phyloP scores from a whole-genome alignment of 2,113 vertebrate species.

The Rhinichthys klamathensis region DNA sequence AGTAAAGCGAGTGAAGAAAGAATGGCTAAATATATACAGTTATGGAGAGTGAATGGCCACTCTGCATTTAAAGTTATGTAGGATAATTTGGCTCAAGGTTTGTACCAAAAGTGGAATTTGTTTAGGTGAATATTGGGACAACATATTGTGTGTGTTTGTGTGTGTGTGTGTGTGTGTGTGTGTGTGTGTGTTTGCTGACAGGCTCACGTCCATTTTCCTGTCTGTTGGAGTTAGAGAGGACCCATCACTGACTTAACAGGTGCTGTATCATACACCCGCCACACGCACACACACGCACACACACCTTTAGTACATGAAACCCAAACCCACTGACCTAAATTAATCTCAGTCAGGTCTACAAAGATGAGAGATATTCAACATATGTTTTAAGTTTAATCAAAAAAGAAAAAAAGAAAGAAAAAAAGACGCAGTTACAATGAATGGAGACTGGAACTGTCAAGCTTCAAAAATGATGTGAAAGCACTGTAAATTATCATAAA shows the following conservation, averaged over 20 bases:
- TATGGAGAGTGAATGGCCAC: slow-evolving; percentile 3
- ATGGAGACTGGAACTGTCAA: not conserved
- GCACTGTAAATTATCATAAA: slow-evolving; percentile 9
- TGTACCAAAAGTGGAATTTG: not conserved
- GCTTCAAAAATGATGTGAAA: not conserved
- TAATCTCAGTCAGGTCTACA: slow-evolving; percentile 64
- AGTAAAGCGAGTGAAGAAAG: slow-evolving; percentile 4
- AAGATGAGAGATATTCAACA: not conserved
- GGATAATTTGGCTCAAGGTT: slow-evolving; percentile 16
- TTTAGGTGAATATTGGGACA: not conserved
- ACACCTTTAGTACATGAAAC: slow-evolving; percentile 16
- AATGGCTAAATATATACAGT: slow-evolving; percentile 27
- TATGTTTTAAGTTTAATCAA: slow-evolving; percentile 63
- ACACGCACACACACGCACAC: slow-evolving; percentile 55
- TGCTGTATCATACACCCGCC: not conserved
- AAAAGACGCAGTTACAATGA: not conserved
- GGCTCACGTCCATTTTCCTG: slow-evolving; percentile 18
- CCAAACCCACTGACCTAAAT: slow-evolving; percentile 80
- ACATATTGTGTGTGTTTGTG: not conserved
- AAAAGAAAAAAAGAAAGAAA: slow-evolving; percentile 58
- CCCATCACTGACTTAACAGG: slow-evolving; percentile 27
- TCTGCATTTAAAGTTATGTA: not conserved
- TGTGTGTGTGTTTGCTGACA: not conserved
- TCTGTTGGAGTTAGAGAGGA: slow-evolving; percentile 16
- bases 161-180: too few species aligned